Conservation (phyloP, 2,888 invertebrate genomes). For the Netelia melanura region DNA sequence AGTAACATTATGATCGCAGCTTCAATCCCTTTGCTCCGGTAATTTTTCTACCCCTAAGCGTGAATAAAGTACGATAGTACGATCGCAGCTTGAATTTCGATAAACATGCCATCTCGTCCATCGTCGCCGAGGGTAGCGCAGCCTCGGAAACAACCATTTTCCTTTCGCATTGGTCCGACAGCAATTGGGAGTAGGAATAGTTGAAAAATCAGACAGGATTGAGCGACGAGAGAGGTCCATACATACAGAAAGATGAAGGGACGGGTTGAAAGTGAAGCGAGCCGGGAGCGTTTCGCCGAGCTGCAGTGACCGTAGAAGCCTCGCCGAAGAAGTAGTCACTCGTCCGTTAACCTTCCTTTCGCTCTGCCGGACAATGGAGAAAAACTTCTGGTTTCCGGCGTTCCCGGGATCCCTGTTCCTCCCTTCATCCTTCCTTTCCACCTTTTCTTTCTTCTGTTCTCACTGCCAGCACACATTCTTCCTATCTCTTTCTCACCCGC, state of each 20-base stretch:
- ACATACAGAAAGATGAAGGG: not conserved
- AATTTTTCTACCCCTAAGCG: not conserved
- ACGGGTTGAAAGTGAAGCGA: conserved; percentile 21
- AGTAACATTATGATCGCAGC: not conserved
- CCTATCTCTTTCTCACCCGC: conserved; percentile 31
- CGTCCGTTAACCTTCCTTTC: conserved; percentile 54
- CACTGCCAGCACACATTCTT: conserved; percentile 10
- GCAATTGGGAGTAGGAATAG: not conserved
- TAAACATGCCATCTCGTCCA: not conserved
- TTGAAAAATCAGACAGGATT: conserved; percentile 4
- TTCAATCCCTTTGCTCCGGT: not conserved
- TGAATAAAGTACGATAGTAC: not conserved
- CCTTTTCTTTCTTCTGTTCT: conserved; percentile 32
- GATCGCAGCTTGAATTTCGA: not conserved
- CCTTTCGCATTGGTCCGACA: not conserved
- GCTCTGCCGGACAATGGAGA: conserved; percentile 54
- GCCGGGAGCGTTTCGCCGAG: conserved; percentile 43
- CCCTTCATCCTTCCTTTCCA: conserved; percentile 21
- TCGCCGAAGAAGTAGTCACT: conserved; percentile 46
- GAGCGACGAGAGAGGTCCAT: not conserved
- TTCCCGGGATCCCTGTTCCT: conserved; percentile 49
- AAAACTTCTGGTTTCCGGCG: conserved; percentile 64
- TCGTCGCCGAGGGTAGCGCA: not conserved
- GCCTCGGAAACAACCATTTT: conserved; percentile 17
- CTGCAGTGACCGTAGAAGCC: conserved; percentile 28